Conservation (phyloP, 2,113 vertebrate genomes). For the Chauna torquata region DNA sequence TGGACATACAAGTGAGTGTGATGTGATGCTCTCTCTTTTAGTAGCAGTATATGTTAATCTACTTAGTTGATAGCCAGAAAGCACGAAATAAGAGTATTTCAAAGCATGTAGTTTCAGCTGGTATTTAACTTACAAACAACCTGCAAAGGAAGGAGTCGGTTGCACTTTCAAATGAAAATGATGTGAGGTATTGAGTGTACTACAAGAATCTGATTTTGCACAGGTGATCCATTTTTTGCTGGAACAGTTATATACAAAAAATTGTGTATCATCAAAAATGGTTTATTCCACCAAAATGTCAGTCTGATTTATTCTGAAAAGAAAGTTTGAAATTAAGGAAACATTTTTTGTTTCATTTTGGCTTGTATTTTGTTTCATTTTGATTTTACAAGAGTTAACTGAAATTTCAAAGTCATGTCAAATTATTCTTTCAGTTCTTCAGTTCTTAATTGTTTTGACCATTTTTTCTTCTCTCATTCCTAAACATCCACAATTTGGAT, state of each 20-base stretch:
- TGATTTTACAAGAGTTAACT: background rate
- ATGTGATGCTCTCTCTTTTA: background rate
- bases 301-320: background rate
- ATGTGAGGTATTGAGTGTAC: background rate
- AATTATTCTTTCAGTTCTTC: background rate
- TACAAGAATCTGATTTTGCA: background rate
- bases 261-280: fast-evolving
- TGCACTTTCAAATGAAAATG: background rate
- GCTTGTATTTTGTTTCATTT: background rate
- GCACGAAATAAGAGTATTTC: background rate
- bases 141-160: background rate
- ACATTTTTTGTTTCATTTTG: background rate
- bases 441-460: background rate
- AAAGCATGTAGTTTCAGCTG: background rate
- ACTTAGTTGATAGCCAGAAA: background rate
- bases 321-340: background rate
- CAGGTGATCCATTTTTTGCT: background rate
- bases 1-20: slow-evolving; percentile 93
- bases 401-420: background rate
- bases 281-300: background rate
- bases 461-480: background rate
- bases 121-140: background rate
- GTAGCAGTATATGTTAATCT: background rate
- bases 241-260: background rate
- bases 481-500: background rate